Percentiles rank a stretch among this genome's conserved stretches.
Evolutionary conservation across 2,113 vertebrate species (phyloP).

Genomic region (Nothocercus julius): DNA sequence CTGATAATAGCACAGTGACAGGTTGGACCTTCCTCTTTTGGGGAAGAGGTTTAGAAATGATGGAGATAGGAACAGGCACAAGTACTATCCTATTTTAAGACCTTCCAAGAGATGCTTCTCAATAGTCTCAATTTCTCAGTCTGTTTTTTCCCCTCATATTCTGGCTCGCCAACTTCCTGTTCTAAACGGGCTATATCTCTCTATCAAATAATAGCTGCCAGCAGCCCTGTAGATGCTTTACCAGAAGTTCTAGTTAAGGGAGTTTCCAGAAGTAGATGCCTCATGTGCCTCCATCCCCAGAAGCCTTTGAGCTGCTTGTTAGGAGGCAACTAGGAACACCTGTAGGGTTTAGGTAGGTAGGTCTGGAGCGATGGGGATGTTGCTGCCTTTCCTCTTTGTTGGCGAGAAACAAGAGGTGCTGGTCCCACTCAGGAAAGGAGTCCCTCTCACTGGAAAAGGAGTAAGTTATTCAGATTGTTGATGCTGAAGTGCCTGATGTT

Average conservation of each 20-base stretch:
- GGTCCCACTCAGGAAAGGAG: not conserved
- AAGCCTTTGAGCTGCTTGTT: not conserved
- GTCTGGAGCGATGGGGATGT: not conserved
- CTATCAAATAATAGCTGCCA: not conserved
- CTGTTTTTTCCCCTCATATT: not conserved
- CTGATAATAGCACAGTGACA: not conserved
- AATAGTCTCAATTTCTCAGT: not conserved
- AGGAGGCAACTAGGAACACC: not conserved
- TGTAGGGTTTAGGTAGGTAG: not conserved
- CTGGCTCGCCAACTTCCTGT: not conserved
- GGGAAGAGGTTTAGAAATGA: not conserved
- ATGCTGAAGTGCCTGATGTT: not conserved
- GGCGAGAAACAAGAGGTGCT: not conserved
- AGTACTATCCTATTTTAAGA: not conserved
- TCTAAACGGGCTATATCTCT: not conserved
- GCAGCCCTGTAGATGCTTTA: not conserved
- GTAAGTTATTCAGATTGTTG: not conserved
- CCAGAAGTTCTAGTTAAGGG: conserved; percentile 18
- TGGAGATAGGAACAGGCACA: not conserved
- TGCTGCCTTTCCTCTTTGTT: rapidly evolving
- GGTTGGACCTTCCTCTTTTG: not conserved
- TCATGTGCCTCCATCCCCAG: not conserved
- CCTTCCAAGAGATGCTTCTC: not conserved
- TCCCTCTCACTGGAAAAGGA: not conserved
- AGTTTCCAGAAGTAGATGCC: not conserved